Evolutionary conservation across 2,113 vertebrate genomes (phyloP), one percentile per base, ranked within the genome.

Genomic region (Ceyx melanurus): DNA sequence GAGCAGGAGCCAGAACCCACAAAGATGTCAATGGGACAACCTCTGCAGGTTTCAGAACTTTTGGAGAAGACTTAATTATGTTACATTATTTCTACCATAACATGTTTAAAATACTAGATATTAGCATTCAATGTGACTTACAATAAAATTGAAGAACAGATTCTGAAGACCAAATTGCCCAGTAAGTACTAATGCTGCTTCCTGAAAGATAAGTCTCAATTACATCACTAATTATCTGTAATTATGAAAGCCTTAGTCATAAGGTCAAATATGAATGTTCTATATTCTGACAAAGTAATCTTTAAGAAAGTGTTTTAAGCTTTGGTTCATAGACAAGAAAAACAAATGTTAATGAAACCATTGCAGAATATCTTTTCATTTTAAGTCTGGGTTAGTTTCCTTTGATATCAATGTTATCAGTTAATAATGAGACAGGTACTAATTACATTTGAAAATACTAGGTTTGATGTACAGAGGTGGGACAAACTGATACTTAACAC

Each of bases 371-470:
- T n/a, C 4, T 91, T 88, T 90, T 78, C 3, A 79, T 77, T 9
- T 80, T 90, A 91, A 57, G 7, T n/a, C 22, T 50, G 10, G 3
- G 16, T 65, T 80, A 81, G 11, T 25, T 79, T 94, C 48, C 37
- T 78, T 93, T 73, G 48, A 43, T 48, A 50, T 80, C 29, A 87
- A 28, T 42, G 76, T 31, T 77, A 89, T 14, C 53, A 94, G 45
- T 86, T 93, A 86, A 86, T 81, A 94, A 96, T 18, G 19, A 89
- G 78, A 61, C 33, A 64, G 15, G 54, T 86, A 90, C 67, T 87
- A 72, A 95, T 92, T 67, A 61, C 65, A 77, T 90, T 95, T 95
- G 94, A 57, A 93, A 97, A 72, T 15, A 90, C 65, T 68, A 35
- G 15, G 64, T 73, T 68, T 72, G 53, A 86, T 33, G 23, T 75